Conservation (phyloP, 2,113 vertebrate species). For the Taurulus bubalis region DNA sequence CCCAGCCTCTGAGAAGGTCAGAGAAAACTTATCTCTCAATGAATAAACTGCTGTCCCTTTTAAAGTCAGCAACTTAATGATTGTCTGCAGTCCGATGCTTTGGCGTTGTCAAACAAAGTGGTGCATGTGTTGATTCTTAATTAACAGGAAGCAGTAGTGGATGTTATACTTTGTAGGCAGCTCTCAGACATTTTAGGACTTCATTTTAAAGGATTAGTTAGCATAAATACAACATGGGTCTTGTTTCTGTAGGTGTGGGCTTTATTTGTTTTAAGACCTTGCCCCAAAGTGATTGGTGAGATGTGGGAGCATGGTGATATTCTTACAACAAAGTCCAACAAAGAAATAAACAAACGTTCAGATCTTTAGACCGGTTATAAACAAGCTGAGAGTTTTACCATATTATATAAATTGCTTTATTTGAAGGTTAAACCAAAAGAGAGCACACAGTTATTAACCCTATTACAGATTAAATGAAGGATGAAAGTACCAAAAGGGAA, state of each 20-base stretch:
- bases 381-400: not conserved
- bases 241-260: not conserved
- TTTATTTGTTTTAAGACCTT: not conserved
- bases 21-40: slow-evolving; percentile 76
- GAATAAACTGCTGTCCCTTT: slow-evolving; percentile 74
- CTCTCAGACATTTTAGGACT: not conserved
- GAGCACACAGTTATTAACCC: not conserved
- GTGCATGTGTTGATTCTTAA: slow-evolving; percentile 38
- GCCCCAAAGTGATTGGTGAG: not conserved
- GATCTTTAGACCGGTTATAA: not conserved
- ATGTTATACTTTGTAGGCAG: not conserved
- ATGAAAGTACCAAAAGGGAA: not conserved
- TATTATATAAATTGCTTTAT: not conserved
- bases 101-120: slow-evolving; percentile 11
- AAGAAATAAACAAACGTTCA: not conserved
- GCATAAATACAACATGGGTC: not conserved
- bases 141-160: not conserved
- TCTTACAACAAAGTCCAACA: not conserved
- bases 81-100: slow-evolving; percentile 17
- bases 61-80: slow-evolving; percentile 60
- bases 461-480: not conserved
- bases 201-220: not conserved
- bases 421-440: not conserved
- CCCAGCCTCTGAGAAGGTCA: slow-evolving; percentile 75
- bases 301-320: not conserved